Evolutionary conservation across 2,113 vertebrate species (phyloP).

Genomic region (Cettia cetti): DNA sequence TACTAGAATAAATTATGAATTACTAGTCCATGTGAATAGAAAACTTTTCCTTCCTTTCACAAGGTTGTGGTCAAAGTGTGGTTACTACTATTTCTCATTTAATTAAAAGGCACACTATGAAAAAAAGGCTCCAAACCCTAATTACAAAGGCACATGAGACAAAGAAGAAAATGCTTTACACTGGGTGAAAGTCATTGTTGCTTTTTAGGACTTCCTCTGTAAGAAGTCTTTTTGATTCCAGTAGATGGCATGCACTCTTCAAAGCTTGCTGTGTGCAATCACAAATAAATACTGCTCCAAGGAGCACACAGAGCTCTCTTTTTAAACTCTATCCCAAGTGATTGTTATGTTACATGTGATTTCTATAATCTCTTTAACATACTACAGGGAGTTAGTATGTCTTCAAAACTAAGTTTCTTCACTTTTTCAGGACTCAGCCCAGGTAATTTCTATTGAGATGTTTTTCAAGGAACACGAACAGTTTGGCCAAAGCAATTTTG

Average conservation of each 20-base stretch:
- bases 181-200: background rate
- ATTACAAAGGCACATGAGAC: background rate
- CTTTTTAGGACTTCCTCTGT: background rate
- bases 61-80: background rate
- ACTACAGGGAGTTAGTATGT: background rate
- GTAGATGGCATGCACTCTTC: slow-evolving; percentile 60
- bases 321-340: background rate
- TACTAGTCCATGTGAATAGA: background rate
- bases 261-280: background rate
- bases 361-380: background rate
- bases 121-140: background rate
- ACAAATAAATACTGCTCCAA: background rate
- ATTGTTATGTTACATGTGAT: background rate
- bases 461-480: background rate
- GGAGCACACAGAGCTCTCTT: background rate
- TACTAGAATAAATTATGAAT: background rate
- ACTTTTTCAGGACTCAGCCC: background rate
- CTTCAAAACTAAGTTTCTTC: background rate
- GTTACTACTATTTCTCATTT: background rate
- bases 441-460: background rate
- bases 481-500: background rate
- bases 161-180: background rate
- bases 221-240: slow-evolving; percentile 7
- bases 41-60: background rate
- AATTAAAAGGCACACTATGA: background rate